Conservation (phyloP, 2,113 vertebrate species). For the Todiramphus chloris region DNA sequence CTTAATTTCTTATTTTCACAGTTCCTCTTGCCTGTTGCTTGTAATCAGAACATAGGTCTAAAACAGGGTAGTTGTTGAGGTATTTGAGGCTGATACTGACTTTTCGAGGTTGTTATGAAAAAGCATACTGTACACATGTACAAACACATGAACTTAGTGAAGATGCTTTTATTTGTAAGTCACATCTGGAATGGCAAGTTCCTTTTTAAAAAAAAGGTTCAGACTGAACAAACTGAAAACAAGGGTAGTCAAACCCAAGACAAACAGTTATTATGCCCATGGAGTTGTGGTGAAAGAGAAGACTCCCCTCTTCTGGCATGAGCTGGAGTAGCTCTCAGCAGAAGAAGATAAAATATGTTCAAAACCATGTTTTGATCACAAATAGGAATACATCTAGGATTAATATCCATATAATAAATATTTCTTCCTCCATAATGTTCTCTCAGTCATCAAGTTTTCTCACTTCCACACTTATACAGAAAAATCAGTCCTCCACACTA, state of each 20-base stretch:
- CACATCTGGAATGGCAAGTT: neutral
- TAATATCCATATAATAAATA: neutral
- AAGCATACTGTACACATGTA: neutral
- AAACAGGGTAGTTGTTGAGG: neutral
- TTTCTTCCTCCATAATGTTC: neutral
- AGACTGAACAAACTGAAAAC: neutral
- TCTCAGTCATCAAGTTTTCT: neutral
- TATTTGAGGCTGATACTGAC: neutral
- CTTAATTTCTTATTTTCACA: neutral
- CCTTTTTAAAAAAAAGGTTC: neutral
- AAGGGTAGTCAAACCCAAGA: neutral
- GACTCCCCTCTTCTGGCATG: slow-evolving; percentile 49
- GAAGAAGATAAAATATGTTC: neutral
- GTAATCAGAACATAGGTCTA: neutral
- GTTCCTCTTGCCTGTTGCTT: neutral
- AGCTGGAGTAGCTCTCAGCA: slow-evolving; percentile 45
- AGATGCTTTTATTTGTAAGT: neutral
- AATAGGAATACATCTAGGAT: neutral
- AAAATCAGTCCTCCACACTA: neutral
- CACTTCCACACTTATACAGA: neutral
- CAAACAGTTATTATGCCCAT: neutral
- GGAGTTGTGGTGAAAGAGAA: slow-evolving; percentile 17
- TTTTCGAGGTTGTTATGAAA: neutral
- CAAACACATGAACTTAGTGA: neutral
- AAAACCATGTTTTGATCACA: neutral